These are phyloP conservation scores for Asarcornis scutulata DNA, from an alignment of 2,113 vertebrate species.

Conservation along the genomic window DNA sequence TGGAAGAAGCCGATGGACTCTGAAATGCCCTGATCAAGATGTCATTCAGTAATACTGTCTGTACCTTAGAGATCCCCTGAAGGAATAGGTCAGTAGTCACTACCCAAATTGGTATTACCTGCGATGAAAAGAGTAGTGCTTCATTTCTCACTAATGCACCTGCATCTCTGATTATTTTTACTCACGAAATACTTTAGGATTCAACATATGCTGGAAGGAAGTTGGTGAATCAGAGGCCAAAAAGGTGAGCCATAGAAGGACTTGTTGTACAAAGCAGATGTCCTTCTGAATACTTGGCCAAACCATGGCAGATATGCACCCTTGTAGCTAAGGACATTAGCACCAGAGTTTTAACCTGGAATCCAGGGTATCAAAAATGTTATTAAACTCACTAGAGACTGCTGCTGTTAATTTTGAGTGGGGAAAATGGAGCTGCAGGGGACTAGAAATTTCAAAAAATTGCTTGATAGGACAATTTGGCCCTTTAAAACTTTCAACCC, in stretches of 20 bases:
- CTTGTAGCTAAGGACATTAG: accelerated
- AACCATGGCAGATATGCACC: not conserved
- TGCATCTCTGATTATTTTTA: not conserved
- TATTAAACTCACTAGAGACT: not conserved
- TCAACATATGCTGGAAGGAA: not conserved
- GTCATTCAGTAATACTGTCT: not conserved
- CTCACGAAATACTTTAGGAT: not conserved
- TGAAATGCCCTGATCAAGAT: not conserved
- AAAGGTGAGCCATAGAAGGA: not conserved
- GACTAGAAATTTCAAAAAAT: not conserved
- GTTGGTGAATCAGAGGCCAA: not conserved
- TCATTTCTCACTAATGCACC: not conserved
- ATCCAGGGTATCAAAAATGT: not conserved
- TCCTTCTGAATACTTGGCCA: not conserved
- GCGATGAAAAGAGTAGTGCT: not conserved
- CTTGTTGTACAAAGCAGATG: not conserved
- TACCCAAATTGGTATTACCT: not conserved
- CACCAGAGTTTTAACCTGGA: not conserved
- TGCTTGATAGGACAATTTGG: not conserved
- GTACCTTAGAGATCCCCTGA: not conserved
- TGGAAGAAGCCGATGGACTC: not conserved
- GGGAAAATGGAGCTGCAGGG: not conserved
- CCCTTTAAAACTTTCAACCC: not conserved
- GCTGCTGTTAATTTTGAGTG: not conserved
- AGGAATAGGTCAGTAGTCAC: not conserved